Evolutionary conservation across 2,113 vertebrate species (phyloP).

Genomic region (Dunckerocampus dactyliophorus): DNA sequence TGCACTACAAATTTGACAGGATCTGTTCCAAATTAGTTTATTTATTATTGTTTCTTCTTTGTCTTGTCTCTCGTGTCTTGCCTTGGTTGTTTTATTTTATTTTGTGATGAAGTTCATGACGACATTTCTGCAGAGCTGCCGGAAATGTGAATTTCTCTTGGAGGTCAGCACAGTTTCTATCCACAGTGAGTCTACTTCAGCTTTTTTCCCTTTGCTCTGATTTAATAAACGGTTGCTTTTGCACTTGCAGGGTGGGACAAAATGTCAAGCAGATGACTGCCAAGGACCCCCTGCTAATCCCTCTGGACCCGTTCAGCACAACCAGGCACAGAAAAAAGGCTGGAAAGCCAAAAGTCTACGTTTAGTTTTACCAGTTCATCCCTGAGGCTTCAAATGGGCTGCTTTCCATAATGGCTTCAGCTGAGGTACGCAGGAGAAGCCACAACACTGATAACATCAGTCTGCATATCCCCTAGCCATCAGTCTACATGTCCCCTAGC

Average conservation of each 20-base stretch:
- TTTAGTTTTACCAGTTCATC: slow-evolving; percentile 37
- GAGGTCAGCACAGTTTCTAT: no score
- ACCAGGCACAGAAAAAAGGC: slow-evolving; percentile 15
- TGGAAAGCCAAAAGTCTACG: slow-evolving; percentile 21
- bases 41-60: no score
- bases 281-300: slow-evolving; percentile 36
- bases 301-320: slow-evolving; percentile 7
- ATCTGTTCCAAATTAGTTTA: no score
- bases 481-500: slow-evolving; percentile 13
- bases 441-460: slow-evolving; percentile 64
- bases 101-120: no score
- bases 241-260: slow-evolving; percentile 4
- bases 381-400: slow-evolving; percentile 33
- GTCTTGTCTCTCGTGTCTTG: no score
- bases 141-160: no score
- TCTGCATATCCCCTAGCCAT: slow-evolving; percentile 35
- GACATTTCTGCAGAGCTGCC: no score
- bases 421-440: slow-evolving; percentile 59
- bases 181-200: no score
- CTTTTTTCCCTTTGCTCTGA: no score
- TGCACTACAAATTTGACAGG: no score
- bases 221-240: no score
- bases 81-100: no score
- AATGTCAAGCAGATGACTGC: slow-evolving; percentile 60
- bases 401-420: slow-evolving; percentile 56